A percentile compares a stretch with the other conserved stretches of the same genome.
These are phyloP conservation scores for Medauroidea extradentata DNA, from an alignment of 1,140 invertebrate species.

Conservation along the genomic window DNA sequence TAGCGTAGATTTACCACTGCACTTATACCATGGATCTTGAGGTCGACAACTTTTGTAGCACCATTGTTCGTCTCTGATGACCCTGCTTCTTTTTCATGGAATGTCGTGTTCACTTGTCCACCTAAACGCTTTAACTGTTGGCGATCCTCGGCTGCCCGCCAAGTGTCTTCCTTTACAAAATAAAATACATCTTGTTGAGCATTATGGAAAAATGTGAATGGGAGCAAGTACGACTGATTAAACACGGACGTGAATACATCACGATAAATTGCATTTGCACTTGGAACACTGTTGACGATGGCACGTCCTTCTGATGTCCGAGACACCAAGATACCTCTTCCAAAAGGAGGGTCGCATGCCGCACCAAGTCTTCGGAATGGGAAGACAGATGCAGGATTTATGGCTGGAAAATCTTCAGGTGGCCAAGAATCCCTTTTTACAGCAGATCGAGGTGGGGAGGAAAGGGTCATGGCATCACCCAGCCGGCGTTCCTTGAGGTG, in stretches of 20 bases:
- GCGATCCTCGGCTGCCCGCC: slow-evolving; percentile 82
- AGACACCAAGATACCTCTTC: slow-evolving; percentile 85
- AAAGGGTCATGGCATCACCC: slow-evolving; percentile 61
- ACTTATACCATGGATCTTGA: slow-evolving; percentile 79
- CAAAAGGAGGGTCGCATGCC: slow-evolving; percentile 79
- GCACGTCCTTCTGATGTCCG: slow-evolving; percentile 71
- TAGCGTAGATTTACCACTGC: slow-evolving; percentile 81
- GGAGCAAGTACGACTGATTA: slow-evolving; percentile 83
- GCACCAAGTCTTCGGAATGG: slow-evolving; percentile 55
- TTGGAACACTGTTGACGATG: slow-evolving; percentile 78
- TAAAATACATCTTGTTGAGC: slow-evolving; percentile 89
- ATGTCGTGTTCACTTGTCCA: slow-evolving; percentile 88
- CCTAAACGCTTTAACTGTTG: slow-evolving; percentile 82
- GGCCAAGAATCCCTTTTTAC: slow-evolving; percentile 57
- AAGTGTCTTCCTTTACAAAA: slow-evolving; percentile 88
- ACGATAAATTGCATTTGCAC: slow-evolving; percentile 81
- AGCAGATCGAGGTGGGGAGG: slow-evolving; percentile 60
- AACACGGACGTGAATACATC: slow-evolving; percentile 93
- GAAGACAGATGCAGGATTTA: slow-evolving; percentile 20
- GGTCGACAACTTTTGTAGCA: slow-evolving; percentile 48
- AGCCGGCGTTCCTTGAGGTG: slow-evolving; percentile 70
- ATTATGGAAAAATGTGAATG: slow-evolving; percentile 84
- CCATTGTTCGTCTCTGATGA: slow-evolving; percentile 5
- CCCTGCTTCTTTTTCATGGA: slow-evolving; percentile 73
- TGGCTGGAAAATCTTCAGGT: slow-evolving; percentile 25